Percentiles rank a stretch among this genome's conserved stretches.
These are phyloP conservation scores for Pyrrhosoma nymphula DNA, from an alignment of 2,888 invertebrate species.

Conservation along the genomic window DNA sequence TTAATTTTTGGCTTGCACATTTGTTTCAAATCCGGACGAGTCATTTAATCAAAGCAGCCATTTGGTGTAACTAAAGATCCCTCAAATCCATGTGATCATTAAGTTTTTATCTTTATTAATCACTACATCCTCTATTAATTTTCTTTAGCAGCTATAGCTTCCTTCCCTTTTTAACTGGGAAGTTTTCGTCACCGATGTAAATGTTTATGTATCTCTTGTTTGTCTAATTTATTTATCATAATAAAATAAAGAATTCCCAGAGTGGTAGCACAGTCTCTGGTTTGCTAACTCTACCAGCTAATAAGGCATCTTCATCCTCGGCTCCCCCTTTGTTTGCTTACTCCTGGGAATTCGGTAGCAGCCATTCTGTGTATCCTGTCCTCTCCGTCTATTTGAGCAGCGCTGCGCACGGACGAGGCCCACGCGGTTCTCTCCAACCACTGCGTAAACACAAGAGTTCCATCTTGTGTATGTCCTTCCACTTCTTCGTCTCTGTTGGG, in stretches of 20 bases:
- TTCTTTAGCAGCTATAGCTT: too few relatives aligned
- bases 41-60: too few relatives aligned
- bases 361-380: neutral
- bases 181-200: too few relatives aligned
- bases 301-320: neutral
- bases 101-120: too few relatives aligned
- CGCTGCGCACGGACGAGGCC: neutral
- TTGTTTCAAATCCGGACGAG: too few relatives aligned
- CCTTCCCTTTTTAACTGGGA: too few relatives aligned
- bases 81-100: too few relatives aligned
- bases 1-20: too few relatives aligned
- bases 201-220: neutral
- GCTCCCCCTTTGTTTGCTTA: neutral
- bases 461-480: neutral
- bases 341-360: slow-evolving; percentile 36
- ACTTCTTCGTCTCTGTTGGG: neutral
- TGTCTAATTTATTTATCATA: neutral
- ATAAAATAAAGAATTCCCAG: neutral
- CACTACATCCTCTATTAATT: too few relatives aligned
- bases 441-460: neutral
- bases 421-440: neutral
- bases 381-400: slow-evolving; percentile 31
- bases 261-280: neutral
- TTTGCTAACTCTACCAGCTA: neutral
- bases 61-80: too few relatives aligned